Base-by-base conservation (phyloP, 2,113 vertebrate species). In the Tinamus guttatus region DNA sequence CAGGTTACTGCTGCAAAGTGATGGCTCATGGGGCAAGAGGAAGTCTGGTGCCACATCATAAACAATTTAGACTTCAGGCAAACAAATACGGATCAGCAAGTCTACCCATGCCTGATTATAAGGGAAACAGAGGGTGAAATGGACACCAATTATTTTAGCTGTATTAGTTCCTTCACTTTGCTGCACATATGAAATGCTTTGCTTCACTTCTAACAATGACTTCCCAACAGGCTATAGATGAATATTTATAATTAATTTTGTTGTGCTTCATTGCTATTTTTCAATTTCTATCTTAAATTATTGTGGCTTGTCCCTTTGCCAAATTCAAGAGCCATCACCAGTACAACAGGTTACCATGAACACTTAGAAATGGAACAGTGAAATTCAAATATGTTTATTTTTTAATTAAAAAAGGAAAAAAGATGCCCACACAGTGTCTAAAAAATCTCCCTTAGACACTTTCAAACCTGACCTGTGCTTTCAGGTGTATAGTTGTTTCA, bases 11-110 rank as follows among this genome's bases (percentile, higher is more conserved):
- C 13, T 73, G 36, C 5, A 80, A 76, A 30, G 1, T 9, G 59
- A 47, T 7, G 13, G 47, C 16, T 67, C 13, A 16, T 3, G 25
- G 32, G 77, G 19, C 21, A 65, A 32, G 38, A 68, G 30, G 8
- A 75, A 1, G 1, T 45, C 56, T 77, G 38, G 11, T 25, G 34
- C 13, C 63, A 51, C 6, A 28, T 14, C 47, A 12, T 5, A 49
- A 3, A 45, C 0, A 17, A 19, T 0, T 62, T 89, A 65, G 38
- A 73, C 69, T 83, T 47, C 51, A 40, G 18, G 19, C 25, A 43
- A 73, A 15, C 18, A 27, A 11, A 20, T 0, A 0, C 10, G 13
- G 25, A 58, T 78, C 32, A 76, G 2, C 4, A 41, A 41, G 13
- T 69, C 25, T 6, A 13, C 2, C 4, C 65, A 70, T 69, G 4